These are phyloP conservation scores for Stenichneumon culpator DNA, from an alignment of 2,888 invertebrate genomes.

Conservation along the genomic window DNA sequence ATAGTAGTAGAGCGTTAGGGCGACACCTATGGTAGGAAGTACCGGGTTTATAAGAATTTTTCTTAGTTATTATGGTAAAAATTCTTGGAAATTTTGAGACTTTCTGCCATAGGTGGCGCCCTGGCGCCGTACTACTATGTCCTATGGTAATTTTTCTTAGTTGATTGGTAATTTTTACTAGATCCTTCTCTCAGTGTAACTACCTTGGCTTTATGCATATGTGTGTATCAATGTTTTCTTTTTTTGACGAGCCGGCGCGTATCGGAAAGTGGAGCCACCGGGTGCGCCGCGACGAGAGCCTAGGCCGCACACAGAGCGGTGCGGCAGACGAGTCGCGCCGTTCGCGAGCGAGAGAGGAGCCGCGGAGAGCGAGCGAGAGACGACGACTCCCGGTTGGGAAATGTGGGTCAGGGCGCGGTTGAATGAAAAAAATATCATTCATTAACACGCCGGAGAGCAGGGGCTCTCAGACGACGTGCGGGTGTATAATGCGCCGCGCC, in stretches of 20 bases:
- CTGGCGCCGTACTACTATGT: too few species aligned
- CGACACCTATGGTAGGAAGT: too few species aligned
- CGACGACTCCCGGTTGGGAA: conserved; percentile 73
- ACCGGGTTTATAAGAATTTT: too few species aligned
- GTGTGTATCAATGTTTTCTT: neutral
- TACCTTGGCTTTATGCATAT: neutral
- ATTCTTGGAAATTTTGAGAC: too few species aligned
- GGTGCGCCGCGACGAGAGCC: conserved; percentile 57
- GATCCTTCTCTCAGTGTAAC: too few species aligned
- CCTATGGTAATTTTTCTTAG: too few species aligned
- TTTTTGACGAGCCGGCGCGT: conserved; percentile 57
- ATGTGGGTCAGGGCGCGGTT: conserved; percentile 83
- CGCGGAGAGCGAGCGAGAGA: conserved; percentile 20
- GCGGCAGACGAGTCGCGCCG: conserved; percentile 50
- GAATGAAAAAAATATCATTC: conserved; percentile 84
- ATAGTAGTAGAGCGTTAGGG: too few species aligned
- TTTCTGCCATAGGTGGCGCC: too few species aligned
- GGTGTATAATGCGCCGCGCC: neutral
- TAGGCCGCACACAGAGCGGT: conserved; percentile 21
- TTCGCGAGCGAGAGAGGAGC: conserved; percentile 26
- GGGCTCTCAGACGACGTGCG: conserved; percentile 76
- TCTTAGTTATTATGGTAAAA: too few species aligned
- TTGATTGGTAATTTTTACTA: too few species aligned
- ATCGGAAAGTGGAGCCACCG: conserved; percentile 73
- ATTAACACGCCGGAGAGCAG: conserved; percentile 81